Evolutionary conservation across 64 coral and sea anemone species (phyloP), one percentile per base, ranked within the genome.

Genomic region (Orbicella faveolata): DNA sequence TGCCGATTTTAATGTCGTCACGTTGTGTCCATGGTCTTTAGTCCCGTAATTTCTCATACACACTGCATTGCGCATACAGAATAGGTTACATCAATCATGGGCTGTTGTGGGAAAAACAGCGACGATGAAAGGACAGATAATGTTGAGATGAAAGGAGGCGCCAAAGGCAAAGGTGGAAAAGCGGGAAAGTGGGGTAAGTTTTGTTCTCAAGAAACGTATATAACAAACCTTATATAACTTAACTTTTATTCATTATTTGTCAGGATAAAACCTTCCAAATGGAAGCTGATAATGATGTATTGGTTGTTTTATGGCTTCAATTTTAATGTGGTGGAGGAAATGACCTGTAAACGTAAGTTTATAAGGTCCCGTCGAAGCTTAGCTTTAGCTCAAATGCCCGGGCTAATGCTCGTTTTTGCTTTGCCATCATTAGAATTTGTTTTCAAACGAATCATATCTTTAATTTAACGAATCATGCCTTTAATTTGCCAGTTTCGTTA

Each of bases 91-190:
- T 8, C 37, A 72, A 41, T 52, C 6, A 85, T 85, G 82, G 82
- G 82, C 23, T 85, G 82, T 85, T 85, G 82, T n/a, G 63, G 82
- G 10, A 85, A 85, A 85, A 53, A 53, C 41, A 85, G 66, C 39
- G 82, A 85, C 82, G 82, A 70, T 85, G 82, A 66, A 70, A 70
- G 41, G 44, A 85, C 7, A 10, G 82, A 85, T 16, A 85, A 85
- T 33, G 41, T 85, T 63, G 82, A 85, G 63, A 85, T 85, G 82
- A 30, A 37, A 52, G 82, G 36, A 17, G 82, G 65, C 18, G 82
- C 37, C 12, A 72, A 48, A 48, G 44, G 51, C 48, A 72, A 72
- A 26, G 63, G 64, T 52, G 82, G 82, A 70, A 70, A 70, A 70
- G 67, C 67, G 44, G 82, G 82, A 11, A 85, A 85, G 37, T 85